phyloP scores from a whole-genome alignment of 2,888 invertebrate species.

The Pristionchus entomophagus region DNA sequence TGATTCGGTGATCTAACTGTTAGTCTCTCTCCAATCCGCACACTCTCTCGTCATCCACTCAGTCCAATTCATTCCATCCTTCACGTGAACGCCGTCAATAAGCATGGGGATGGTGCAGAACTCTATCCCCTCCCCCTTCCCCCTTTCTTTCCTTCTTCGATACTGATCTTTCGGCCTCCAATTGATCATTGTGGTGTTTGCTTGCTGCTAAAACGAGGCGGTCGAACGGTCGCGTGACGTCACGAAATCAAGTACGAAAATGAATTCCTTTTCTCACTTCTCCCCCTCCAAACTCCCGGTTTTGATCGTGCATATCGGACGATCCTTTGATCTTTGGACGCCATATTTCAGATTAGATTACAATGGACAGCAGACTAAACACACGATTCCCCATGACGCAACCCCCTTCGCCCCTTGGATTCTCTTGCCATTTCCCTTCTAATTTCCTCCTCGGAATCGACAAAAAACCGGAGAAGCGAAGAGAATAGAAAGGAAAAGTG shows the following conservation, averaged over 20 bases:
- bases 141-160: not conserved
- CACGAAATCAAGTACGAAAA: not conserved
- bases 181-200: not conserved
- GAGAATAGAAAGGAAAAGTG: not conserved
- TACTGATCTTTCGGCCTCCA: conserved; percentile 26
- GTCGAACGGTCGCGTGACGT: not conserved
- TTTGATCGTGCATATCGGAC: no score
- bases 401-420: not conserved
- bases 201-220: not conserved
- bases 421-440: not conserved
- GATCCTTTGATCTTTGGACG: not conserved
- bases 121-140: not conserved
- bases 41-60: not conserved
- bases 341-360: not conserved
- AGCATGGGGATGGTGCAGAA: not conserved
- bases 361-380: not conserved
- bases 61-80: no score
- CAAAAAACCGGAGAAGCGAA: not conserved
- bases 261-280: not conserved
- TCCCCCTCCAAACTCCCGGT: not conserved
- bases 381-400: not conserved
- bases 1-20: not conserved
- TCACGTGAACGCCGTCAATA: not conserved
- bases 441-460: conserved; percentile 7
- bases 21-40: not conserved